Percentiles rank a stretch among this genome's conserved stretches.
Evolutionary conservation across 2,797 vertebrate species (phyloP).

Genomic region (Diceros bicornis): DNA sequence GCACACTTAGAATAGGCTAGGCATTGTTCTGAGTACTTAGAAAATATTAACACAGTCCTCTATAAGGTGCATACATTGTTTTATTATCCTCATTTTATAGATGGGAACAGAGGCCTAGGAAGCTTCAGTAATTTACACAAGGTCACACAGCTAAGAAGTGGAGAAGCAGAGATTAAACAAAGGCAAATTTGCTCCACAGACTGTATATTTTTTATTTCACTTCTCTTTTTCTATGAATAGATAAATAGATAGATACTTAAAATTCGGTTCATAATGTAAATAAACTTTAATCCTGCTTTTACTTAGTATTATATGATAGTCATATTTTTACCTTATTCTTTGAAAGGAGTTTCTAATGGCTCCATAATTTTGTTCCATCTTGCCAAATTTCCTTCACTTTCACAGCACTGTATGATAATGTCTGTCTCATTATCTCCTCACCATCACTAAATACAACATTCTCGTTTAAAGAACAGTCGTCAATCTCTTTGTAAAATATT

Average conservation of each 20-base stretch:
- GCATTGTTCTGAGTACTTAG: background rate
- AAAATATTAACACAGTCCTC: background rate
- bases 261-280: background rate
- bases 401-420: background rate
- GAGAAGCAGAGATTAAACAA: background rate
- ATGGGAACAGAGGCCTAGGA: background rate
- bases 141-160: background rate
- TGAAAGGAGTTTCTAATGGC: background rate
- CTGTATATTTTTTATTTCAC: background rate
- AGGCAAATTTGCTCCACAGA: background rate
- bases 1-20: background rate
- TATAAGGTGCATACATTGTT: background rate
- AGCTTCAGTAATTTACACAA: background rate
- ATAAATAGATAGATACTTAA: background rate
- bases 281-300: background rate
- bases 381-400: background rate
- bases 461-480: background rate
- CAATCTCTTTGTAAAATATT: background rate
- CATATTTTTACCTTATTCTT: constrained; percentile 1
- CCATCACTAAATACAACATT: background rate
- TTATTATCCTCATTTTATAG: background rate
- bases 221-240: background rate
- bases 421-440: background rate
- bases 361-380: background rate
- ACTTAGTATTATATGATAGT: background rate